Evolutionary conservation across 2,113 vertebrate genomes (phyloP).

Genomic region (Crotalus viridis): DNA sequence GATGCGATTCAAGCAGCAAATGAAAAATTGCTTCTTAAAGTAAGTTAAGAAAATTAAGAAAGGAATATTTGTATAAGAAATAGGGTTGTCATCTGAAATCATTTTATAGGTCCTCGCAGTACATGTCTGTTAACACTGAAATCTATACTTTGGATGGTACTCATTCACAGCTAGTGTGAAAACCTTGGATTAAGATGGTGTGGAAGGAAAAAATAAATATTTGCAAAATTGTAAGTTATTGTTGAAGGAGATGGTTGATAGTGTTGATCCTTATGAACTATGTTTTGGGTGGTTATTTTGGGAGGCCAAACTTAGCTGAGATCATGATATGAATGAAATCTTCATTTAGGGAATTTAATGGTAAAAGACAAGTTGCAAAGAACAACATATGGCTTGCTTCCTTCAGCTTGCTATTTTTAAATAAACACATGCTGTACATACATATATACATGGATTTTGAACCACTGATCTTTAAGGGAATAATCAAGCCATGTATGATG

Average conservation of each 20-base stretch:
- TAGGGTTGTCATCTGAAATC: neutral
- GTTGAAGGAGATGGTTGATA: neutral
- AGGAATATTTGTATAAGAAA: neutral
- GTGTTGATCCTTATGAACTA: neutral
- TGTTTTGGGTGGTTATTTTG: neutral
- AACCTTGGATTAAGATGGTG: neutral
- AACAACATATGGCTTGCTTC: neutral
- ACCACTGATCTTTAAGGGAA: neutral
- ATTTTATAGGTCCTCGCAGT: neutral
- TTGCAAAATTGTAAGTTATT: neutral
- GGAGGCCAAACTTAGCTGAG: neutral
- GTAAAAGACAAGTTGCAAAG: neutral
- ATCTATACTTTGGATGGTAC: neutral
- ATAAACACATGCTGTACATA: neutral
- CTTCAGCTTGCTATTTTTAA: neutral
- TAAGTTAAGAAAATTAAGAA: slow-evolving; percentile 50
- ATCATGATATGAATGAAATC: too few species aligned
- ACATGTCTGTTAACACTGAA: neutral
- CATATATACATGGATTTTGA: neutral
- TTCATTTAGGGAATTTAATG: neutral
- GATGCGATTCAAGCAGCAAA: slow-evolving; percentile 71
- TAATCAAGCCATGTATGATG: neutral
- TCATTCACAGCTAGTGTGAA: neutral
- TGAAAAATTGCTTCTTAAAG: slow-evolving; percentile 83
- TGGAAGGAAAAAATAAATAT: neutral